Percentiles rank a stretch among this genome's conserved stretches.
Evolutionary conservation across 2,797 vertebrate species (phyloP).

Genomic region (Lagorchestes hirsutus): DNA sequence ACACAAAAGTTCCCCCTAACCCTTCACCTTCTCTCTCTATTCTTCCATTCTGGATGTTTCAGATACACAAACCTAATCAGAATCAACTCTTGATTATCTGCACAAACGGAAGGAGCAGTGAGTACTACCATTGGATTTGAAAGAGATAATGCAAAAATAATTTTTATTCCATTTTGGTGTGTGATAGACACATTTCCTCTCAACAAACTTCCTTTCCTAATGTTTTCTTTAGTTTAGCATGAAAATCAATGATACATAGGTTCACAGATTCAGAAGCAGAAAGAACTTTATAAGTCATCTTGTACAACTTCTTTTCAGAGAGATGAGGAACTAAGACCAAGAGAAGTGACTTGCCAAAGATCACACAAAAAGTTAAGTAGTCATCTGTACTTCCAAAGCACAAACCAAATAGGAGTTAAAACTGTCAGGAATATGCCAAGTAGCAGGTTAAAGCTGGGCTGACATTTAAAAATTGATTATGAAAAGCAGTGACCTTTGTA

Average conservation of each 20-base stretch:
- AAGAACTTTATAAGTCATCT: neutral
- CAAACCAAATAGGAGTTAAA: constrained; percentile 19
- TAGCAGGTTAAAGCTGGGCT: neutral
- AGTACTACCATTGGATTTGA: constrained; percentile 6
- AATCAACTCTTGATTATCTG: constrained; percentile 26
- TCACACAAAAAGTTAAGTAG: neutral
- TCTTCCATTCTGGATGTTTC: neutral
- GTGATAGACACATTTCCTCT: constrained; percentile 19
- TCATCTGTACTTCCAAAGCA: constrained; percentile 37
- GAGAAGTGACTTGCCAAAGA: neutral
- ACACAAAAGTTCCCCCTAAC: constrained; percentile 10
- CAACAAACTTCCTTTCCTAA: constrained; percentile 40
- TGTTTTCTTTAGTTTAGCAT: constrained; percentile 45
- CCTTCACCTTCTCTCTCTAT: neutral
- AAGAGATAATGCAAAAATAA: constrained; percentile 5
- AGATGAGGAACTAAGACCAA: neutral
- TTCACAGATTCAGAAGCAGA: neutral
- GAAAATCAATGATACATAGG: neutral
- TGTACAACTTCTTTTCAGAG: neutral
- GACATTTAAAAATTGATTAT: constrained; percentile 18
- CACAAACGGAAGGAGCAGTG: neutral
- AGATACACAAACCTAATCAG: neutral
- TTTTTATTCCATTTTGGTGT: constrained; percentile 17
- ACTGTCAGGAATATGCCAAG: neutral
- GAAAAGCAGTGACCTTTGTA: neutral